Percentiles rank a stretch among this genome's conserved stretches.
These are phyloP conservation scores for Philonicus albiceps DNA, from an alignment of 2,888 invertebrate species.

Conservation along the genomic window DNA sequence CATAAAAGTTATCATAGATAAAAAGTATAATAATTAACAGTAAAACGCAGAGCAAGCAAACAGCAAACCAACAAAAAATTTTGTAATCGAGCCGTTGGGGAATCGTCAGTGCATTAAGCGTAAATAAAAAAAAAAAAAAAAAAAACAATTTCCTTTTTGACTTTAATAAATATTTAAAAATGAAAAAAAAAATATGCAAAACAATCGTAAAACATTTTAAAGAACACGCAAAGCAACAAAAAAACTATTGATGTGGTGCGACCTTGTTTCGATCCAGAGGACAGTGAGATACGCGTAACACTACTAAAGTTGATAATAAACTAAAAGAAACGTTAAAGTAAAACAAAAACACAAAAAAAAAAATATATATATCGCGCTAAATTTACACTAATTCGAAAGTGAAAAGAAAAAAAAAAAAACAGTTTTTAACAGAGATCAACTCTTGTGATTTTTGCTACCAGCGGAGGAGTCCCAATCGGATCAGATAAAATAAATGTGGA, in stretches of 20 bases:
- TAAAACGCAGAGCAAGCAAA: background rate
- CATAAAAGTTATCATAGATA: conserved; percentile 34
- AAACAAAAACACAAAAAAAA: too few species aligned
- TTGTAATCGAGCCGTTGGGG: conserved; percentile 26
- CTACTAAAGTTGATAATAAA: background rate
- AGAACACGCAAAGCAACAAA: background rate
- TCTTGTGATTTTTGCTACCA: conserved; percentile 29
- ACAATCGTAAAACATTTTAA: conserved; percentile 13
- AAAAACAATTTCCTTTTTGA: conserved; percentile 32
- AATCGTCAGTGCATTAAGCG: conserved; percentile 27
- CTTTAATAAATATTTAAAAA: conserved; percentile 27
- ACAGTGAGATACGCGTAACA: conserved; percentile 13
- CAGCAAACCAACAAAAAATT: conserved; percentile 22
- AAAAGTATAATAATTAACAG: conserved; percentile 23
- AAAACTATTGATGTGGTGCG: conserved; percentile 32
- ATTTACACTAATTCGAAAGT: conserved; percentile 32
- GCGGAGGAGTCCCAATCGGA: background rate
- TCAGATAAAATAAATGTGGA: conserved; percentile 34
- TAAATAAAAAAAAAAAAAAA: background rate
- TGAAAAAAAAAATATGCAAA: background rate
- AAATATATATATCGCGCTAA: conserved; percentile 28
- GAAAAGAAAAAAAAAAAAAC: background rate
- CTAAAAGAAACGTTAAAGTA: conserved; percentile 1
- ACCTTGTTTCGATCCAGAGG: conserved; percentile 21
- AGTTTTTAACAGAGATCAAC: conserved; percentile 24